Evolutionary conservation across 1,140 invertebrate species (phyloP), one percentile per base, ranked within the genome.

Genomic region (Tetramorium simillimum): DNA sequence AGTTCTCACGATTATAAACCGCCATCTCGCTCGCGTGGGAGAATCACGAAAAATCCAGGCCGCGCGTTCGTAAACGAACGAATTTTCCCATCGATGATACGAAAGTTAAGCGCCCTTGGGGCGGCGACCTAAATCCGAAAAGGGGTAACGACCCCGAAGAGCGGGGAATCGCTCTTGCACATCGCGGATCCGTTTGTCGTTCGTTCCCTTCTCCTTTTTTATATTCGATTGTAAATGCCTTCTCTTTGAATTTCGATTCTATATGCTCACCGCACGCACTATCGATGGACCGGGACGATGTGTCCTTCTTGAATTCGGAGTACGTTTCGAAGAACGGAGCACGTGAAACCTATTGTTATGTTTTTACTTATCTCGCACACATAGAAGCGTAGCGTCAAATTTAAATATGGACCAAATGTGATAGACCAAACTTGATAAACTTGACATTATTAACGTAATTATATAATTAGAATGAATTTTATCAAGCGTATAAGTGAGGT

Each of bases 91-190:
- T 91, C 86, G 78, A 72, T 56, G 40, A 85, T 53, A 82, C 60
- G 81, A 73, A 80, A 62, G 76, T 80, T 76, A 80, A 78, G 73
- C 86, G 67, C 75, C 90, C 88, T 88, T 73, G 49, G 67, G 90
- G 78, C 87, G 90, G 89, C 93, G 93, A 93, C 93, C 93, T 87
- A 93, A 94, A 94, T 94, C 90, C 88, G 69, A 92, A 93, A 94
- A 51, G 92, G 93, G 92, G 92, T 94, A 94, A 94, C 93, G 93
- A 94, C 93, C 94, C 92, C 93, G 87, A 49, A 92, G 90, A 92
- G 91, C 87, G 88, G 90, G 89, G 91, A 88, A 87, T 89, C 90
- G 88, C 85, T 91, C 92, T 89, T 89, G 91, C 70, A 67, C 14
- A 65, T 43, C 62, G 78, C 88, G 77, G 75, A 90, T 88, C 89